Evolutionary conservation across 2,113 vertebrate genomes (phyloP), one percentile per base, ranked within the genome.

Genomic region (Phycodurus eques): DNA sequence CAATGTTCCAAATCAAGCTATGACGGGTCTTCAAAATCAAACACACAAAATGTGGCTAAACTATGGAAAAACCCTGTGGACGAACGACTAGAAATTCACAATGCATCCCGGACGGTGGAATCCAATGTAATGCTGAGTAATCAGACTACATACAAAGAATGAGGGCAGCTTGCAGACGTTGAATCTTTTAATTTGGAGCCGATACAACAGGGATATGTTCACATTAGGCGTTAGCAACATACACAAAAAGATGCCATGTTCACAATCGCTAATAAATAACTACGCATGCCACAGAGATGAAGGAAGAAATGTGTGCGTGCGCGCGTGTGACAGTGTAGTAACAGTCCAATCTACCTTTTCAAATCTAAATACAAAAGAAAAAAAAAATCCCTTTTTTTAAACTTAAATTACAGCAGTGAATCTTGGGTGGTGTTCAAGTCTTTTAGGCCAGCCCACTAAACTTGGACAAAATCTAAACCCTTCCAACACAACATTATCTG

Each of bases 131-230:
- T 35, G 19, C 31, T 5, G 2, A 35, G 31, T 39, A 61, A 33
- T 35, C 33, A 42, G 15, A 42, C 15, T 42, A 33, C 4, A 43
- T 13, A n/a, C 17, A 42, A 43, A 17, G 20, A 80, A 82, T 14
- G 5, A 59, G 67, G 43, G 19, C 51, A 73, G 49, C 3, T 20
- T 7, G 73, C 42, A 67, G 47, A 76, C 46, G 54, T 59, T 6
- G 54, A 80, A 67, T n/a, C 33, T 80, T 91, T 92, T 90, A 90
- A 89, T 92, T 46, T 68, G 69, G 43, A 69, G 0, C 60, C 77
- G 35, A 39, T 2, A 39, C 35, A 39, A 73, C 46, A 71, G 66
- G 74, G n/a, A 78, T 46, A 79, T 62, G 79, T 77, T 83, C 76
- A 88, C 76, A 81, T 77, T 85, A 79, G 80, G 77, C 17, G 14